phyloP scores from a whole-genome alignment of 1,140 invertebrate species.

The Homalodisca vitripennis region DNA sequence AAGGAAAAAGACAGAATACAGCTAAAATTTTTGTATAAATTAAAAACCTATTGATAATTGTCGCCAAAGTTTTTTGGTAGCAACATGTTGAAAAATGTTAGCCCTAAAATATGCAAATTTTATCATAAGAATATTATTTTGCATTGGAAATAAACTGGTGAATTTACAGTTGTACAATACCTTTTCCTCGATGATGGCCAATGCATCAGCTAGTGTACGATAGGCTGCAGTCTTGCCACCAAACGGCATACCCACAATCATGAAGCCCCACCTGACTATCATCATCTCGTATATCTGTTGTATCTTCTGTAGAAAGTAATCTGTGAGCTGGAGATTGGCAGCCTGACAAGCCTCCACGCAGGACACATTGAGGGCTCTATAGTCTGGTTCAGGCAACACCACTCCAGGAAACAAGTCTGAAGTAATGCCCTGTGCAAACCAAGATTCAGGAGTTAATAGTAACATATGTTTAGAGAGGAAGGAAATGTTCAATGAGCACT shows the following conservation, averaged over 20 bases:
- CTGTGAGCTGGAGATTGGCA: constrained; percentile 79
- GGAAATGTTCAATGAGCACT: too few species aligned
- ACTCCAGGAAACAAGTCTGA: constrained; percentile 89
- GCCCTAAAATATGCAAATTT: too few species aligned
- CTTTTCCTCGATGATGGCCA: constrained; percentile 77
- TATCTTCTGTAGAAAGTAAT: constrained; percentile 86
- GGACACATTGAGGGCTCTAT: constrained; percentile 56
- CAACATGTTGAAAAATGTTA: too few species aligned
- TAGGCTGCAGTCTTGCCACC: constrained; percentile 82
- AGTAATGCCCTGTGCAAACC: constrained; percentile 73
- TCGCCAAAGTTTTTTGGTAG: too few species aligned
- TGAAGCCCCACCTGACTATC: constrained; percentile 83
- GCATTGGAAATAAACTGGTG: too few species aligned
- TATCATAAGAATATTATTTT: too few species aligned
- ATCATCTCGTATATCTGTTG: constrained; percentile 97
- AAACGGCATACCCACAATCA: constrained; percentile 91
- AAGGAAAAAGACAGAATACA: too few species aligned
- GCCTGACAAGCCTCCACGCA: constrained; percentile 63
- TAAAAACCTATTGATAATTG: too few species aligned
- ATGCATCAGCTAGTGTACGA: constrained; percentile 71
- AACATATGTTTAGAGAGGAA: too few species aligned
- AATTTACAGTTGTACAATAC: too few species aligned
- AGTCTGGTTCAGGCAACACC: constrained; percentile 71
- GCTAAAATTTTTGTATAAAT: too few species aligned
- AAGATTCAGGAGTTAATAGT: too few species aligned